These are phyloP conservation scores for Platygyra sinensis DNA, from an alignment of 64 coral and sea anemone species.

Conservation along the genomic window DNA sequence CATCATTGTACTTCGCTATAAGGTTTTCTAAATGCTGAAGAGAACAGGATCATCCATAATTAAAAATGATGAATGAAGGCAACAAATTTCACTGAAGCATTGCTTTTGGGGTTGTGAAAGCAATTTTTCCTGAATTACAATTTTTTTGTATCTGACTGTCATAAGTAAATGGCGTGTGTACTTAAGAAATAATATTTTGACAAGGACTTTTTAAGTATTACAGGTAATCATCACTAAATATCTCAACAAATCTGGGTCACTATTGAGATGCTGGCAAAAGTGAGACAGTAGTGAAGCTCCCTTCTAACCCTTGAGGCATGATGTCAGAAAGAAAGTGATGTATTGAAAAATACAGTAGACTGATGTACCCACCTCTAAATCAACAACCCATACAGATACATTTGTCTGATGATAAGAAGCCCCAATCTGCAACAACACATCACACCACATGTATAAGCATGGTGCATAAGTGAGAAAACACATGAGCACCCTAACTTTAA, in stretches of 20 bases:
- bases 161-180: too few relatives aligned
- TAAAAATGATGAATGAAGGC: background rate
- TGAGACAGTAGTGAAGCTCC: too few relatives aligned
- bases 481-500: background rate
- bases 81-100: background rate
- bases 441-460: background rate
- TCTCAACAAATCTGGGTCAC: too few relatives aligned
- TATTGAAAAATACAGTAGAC: background rate
- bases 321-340: too few relatives aligned
- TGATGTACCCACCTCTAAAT: conserved; percentile 69
- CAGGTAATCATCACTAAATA: too few relatives aligned
- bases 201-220: too few relatives aligned
- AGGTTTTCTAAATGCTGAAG: conserved; percentile 74
- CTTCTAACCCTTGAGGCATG: too few relatives aligned
- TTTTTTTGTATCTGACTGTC: too few relatives aligned
- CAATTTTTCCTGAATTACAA: too few relatives aligned
- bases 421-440: conserved; percentile 74
- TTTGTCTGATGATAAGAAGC: conserved; percentile 92
- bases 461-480: background rate
- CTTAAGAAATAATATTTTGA: too few relatives aligned
- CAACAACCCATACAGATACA: conserved; percentile 98
- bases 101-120: too few relatives aligned
- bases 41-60: background rate
- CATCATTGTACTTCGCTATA: conserved; percentile 60
- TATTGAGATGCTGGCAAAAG: too few relatives aligned